Conservation (phyloP, 1,140 invertebrate species). For the Eueides isabella region DNA sequence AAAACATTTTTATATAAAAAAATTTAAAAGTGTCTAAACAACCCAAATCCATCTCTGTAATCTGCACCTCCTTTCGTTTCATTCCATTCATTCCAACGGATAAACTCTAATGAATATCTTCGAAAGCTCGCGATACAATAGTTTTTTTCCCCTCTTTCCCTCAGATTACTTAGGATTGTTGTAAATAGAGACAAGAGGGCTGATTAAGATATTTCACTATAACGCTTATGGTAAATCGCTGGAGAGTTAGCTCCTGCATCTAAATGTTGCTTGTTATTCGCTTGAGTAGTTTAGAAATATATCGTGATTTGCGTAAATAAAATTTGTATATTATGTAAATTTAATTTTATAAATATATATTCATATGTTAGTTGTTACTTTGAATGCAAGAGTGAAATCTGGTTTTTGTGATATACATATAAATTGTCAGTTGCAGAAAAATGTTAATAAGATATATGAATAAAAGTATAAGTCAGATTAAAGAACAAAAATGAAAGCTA, state of each 20-base stretch:
- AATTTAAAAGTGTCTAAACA: background rate
- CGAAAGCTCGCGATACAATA: conserved; percentile 47
- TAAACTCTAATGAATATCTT: conserved; percentile 66
- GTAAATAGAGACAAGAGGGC: conserved; percentile 49
- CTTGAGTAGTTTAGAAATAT: background rate
- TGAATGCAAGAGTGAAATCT: background rate
- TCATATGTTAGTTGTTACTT: background rate
- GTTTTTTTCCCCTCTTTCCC: conserved; percentile 45
- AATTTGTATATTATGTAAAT: background rate
- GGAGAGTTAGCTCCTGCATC: conserved; percentile 17
- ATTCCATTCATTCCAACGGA: conserved; percentile 59
- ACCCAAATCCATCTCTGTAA: conserved; percentile 40
- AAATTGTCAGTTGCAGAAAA: background rate
- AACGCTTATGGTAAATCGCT: conserved; percentile 32
- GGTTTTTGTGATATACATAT: background rate
- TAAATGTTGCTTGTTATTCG: conserved; percentile 19
- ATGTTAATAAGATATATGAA: background rate
- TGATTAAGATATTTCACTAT: conserved; percentile 47
- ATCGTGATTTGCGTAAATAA: background rate
- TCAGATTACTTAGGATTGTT: conserved; percentile 45
- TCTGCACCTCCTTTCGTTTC: conserved; percentile 52
- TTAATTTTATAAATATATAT: conserved; percentile 3
- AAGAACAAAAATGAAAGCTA: background rate
- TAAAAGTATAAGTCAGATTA: background rate
- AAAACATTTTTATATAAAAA: background rate